phyloP scores from a whole-genome alignment of 2,888 invertebrate genomes.

The Lottia gigantea region DNA sequence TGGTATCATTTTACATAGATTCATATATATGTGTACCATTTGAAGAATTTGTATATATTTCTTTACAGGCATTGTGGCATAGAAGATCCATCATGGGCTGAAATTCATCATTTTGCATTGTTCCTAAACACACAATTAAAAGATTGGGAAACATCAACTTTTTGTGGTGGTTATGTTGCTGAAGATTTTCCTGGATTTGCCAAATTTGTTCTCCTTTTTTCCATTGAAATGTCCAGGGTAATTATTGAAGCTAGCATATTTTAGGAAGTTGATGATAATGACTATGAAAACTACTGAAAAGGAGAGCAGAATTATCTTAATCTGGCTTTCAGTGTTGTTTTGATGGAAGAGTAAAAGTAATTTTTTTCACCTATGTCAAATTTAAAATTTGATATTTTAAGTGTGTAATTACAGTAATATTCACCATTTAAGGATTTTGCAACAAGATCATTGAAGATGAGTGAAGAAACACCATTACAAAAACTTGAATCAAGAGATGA shows the following conservation, averaged over 20 bases:
- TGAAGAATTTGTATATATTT: background rate
- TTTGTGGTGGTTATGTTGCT: conserved; percentile 38
- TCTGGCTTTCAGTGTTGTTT: background rate
- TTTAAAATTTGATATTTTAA: no score
- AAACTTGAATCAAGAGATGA: conserved; percentile 20
- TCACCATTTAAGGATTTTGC: conserved; percentile 46
- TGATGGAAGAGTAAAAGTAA: background rate
- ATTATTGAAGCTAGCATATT: background rate
- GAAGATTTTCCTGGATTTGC: conserved; percentile 52
- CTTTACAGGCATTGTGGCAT: conserved; percentile 46
- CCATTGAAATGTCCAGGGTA: conserved; percentile 56
- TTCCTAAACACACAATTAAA: conserved; percentile 57
- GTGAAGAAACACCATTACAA: conserved; percentile 46
- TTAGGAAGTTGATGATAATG: no score
- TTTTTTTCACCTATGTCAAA: no score
- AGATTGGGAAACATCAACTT: conserved; percentile 50
- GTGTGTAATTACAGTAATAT: background rate
- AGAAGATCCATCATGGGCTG: conserved; percentile 49
- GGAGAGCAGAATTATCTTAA: conserved; percentile 2
- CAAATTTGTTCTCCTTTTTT: conserved; percentile 52
- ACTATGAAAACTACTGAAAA: no score
- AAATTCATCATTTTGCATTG: conserved; percentile 53
- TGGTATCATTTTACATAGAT: no score
- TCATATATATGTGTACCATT: background rate
- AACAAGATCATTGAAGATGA: conserved; percentile 50